Evolutionary conservation across 2,797 vertebrate species (phyloP).

Genomic region (Smutsia temminckii): DNA sequence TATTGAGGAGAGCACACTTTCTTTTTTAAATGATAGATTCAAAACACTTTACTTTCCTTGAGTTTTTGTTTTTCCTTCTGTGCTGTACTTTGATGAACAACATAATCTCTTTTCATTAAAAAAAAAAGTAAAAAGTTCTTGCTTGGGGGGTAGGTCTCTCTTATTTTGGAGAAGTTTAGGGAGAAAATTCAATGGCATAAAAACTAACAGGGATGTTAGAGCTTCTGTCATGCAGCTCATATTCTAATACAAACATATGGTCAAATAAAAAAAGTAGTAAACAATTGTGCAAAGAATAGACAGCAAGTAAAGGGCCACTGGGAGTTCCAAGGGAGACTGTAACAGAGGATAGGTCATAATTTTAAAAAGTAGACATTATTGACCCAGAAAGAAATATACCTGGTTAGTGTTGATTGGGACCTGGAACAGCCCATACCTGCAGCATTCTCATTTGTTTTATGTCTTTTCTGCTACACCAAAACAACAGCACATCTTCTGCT

Average conservation of each 20-base stretch:
- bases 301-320: neutral
- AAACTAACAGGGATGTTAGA: neutral
- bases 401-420: neutral
- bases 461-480: slow-evolving; percentile 2
- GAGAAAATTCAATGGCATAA: neutral
- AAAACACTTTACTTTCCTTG: neutral
- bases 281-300: neutral
- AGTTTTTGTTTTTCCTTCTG: slow-evolving; percentile 23
- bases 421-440: neutral
- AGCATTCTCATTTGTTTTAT: neutral
- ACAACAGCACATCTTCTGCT: slow-evolving; percentile 9
- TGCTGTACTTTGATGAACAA: slow-evolving; percentile 13
- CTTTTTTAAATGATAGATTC: slow-evolving; percentile 50
- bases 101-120: slow-evolving; percentile 4
- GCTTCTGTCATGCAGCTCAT: neutral
- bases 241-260: slow-evolving; percentile 21
- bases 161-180: slow-evolving; percentile 22
- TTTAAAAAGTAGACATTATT: neutral
- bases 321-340: neutral
- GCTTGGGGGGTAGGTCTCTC: neutral
- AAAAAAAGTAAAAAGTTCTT: neutral
- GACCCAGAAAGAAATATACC: neutral
- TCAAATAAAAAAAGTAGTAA: neutral
- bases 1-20: neutral
- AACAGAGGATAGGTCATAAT: neutral